A percentile compares a stretch with the other conserved stretches of the same genome.
Evolutionary conservation across 2,113 vertebrate species (phyloP).

Genomic region (Lophotis ruficrista): DNA sequence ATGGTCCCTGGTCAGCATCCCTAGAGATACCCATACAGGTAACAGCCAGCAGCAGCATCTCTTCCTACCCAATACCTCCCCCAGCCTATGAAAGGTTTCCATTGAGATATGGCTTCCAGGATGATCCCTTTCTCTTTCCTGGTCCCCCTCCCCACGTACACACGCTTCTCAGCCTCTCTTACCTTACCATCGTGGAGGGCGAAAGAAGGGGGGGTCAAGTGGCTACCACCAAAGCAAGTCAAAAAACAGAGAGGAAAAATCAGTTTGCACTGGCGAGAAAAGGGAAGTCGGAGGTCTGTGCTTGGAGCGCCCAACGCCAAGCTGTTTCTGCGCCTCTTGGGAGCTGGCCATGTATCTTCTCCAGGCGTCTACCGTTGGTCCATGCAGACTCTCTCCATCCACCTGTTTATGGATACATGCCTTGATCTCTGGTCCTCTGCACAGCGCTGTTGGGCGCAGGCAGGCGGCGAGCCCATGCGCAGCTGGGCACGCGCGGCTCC

Average conservation of each 20-base stretch:
- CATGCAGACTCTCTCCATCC: background rate
- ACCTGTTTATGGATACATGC: background rate
- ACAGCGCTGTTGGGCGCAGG: background rate
- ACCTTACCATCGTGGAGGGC: constrained; percentile 69
- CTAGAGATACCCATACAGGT: background rate
- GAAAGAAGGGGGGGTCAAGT: background rate
- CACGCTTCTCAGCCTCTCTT: background rate
- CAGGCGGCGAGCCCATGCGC: background rate
- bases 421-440: background rate
- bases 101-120: background rate
- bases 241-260: constrained; percentile 18
- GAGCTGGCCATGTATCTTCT: constrained; percentile 52
- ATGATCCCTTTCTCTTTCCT: background rate
- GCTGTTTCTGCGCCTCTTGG: background rate
- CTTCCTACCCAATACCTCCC: background rate
- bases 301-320: background rate
- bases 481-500: background rate
- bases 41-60: background rate
- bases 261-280: background rate
- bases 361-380: background rate
- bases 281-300: constrained; percentile 26
- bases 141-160: background rate
- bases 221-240: background rate
- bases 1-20: background rate
- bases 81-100: background rate